phyloP scores from a whole-genome alignment of 2,113 vertebrate genomes.

The Pyrgilauda ruficollis region DNA sequence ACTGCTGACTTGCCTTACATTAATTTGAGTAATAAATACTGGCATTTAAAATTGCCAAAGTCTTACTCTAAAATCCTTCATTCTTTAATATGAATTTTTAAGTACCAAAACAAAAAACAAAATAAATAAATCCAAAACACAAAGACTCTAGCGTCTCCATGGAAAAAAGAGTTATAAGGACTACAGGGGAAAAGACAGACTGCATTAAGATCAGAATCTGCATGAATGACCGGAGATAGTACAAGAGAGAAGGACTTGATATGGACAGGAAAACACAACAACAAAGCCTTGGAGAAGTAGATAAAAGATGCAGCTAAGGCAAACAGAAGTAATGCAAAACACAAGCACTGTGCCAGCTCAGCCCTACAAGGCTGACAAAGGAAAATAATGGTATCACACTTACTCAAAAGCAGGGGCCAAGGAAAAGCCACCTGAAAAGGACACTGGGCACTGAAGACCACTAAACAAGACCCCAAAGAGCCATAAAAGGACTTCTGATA shows the following conservation, averaged over 20 bases:
- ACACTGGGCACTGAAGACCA: neutral
- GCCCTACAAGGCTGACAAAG: neutral
- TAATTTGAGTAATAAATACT: neutral
- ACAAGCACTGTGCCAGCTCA: neutral
- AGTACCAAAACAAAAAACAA: neutral
- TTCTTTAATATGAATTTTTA: neutral
- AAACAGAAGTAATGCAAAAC: neutral
- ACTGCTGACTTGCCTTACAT: neutral
- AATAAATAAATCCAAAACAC: neutral
- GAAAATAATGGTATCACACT: neutral
- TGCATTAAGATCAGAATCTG: neutral
- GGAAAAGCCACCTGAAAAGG: neutral
- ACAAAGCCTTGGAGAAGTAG: neutral
- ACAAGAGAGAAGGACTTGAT: neutral
- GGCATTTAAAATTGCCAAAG: neutral
- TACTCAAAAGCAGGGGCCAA: accelerated
- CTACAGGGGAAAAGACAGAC: neutral
- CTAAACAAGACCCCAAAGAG: neutral
- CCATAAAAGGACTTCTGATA: neutral
- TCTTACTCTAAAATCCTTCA: neutral
- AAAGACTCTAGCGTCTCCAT: neutral
- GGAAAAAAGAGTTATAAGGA: neutral
- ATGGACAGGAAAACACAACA: neutral
- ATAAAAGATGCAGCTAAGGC: neutral
- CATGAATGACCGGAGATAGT: neutral